Conservation (phyloP, 2,888 invertebrate species). For the Drosophila prolongata region DNA sequence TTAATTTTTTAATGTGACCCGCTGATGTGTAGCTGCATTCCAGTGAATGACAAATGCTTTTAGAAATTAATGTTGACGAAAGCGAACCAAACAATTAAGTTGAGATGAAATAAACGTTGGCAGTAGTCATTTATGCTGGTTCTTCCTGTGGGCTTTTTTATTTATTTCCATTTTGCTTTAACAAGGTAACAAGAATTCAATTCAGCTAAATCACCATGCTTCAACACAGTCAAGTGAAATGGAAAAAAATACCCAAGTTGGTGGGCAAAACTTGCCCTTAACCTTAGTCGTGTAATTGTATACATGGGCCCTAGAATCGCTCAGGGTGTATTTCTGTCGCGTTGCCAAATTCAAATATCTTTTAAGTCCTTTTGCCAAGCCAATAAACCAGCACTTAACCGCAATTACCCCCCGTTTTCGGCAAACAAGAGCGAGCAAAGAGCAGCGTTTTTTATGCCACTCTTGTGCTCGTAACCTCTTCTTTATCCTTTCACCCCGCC, state of each 20-base stretch:
- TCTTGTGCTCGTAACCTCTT: conserved; percentile 13
- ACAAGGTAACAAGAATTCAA: conserved; percentile 47
- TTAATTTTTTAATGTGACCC: conserved; percentile 64
- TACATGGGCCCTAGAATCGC: conserved; percentile 8
- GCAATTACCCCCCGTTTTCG: conserved; percentile 76
- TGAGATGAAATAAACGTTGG: not conserved
- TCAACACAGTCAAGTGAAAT: conserved; percentile 15
- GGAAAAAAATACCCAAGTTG: no score
- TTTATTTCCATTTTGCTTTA: no score
- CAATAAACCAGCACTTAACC: conserved; percentile 81
- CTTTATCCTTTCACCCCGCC: not conserved
- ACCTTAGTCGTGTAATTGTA: conserved; percentile 56
- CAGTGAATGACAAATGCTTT: conserved; percentile 15
- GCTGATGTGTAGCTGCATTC: conserved; percentile 3
- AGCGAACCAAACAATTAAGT: conserved; percentile 6
- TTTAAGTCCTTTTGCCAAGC: conserved; percentile 75
- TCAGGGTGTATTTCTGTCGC: conserved; percentile 30
- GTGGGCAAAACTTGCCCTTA: conserved; percentile 46
- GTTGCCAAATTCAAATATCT: conserved; percentile 60
- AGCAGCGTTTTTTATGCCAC: conserved; percentile 59
- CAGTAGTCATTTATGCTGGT: conserved; percentile 2
- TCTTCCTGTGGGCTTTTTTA: not conserved
- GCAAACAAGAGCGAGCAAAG: conserved; percentile 65
- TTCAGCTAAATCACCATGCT: conserved; percentile 54
- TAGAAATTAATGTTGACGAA: conserved; percentile 61